Conservation (phyloP, 1,140 invertebrate species). For the Sesamia nonagrioides region DNA sequence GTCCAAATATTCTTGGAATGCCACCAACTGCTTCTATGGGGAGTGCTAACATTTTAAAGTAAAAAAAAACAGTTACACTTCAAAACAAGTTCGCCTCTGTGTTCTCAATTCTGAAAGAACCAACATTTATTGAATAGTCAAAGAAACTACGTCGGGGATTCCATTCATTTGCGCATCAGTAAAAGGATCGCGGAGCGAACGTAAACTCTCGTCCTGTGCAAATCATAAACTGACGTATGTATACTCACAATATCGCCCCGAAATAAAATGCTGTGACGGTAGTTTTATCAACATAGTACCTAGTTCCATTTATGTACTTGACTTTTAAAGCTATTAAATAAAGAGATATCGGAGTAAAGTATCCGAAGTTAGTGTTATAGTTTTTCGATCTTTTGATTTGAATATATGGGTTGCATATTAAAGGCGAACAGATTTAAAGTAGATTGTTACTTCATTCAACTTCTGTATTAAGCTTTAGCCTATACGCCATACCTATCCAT, state of each 20-base stretch:
- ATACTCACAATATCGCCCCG: not conserved
- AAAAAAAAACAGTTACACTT: not conserved
- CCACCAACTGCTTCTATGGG: too few relatives aligned
- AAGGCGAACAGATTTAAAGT: not conserved
- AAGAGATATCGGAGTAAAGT: not conserved
- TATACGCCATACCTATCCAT: not conserved
- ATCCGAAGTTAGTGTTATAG: not conserved
- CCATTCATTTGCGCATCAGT: constrained; percentile 19
- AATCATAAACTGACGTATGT: constrained; percentile 16
- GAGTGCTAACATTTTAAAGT: not conserved
- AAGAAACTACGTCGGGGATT: constrained; percentile 22
- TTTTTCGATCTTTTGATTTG: not conserved
- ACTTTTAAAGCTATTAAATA: constrained; percentile 14
- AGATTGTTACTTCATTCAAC: not conserved
- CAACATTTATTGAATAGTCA: constrained; percentile 44
- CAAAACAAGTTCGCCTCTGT: constrained; percentile 26
- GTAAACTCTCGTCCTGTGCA: not conserved
- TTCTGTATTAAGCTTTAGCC: not conserved
- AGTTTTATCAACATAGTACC: constrained; percentile 13
- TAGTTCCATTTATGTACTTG: not conserved
- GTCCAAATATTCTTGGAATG: not conserved
- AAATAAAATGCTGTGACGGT: constrained; percentile 6
- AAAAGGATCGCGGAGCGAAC: not conserved
- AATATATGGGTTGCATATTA: not conserved
- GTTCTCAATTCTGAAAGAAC: constrained; percentile 27